A percentile compares a stretch with the other conserved stretches of the same genome.
Conservation (phyloP, 1,140 invertebrate genomes). For the Melanaphis sacchari region DNA sequence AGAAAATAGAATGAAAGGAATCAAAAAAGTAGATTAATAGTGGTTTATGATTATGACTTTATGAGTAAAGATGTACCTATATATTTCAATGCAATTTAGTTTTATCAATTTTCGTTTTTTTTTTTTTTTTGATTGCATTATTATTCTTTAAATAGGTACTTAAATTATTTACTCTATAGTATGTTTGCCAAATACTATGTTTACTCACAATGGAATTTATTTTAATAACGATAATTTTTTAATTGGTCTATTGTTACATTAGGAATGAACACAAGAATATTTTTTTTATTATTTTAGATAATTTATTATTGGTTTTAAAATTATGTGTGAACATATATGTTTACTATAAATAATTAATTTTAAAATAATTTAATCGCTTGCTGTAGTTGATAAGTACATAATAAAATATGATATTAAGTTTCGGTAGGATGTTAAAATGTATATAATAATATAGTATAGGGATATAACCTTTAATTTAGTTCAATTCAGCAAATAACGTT, state of each 20-base stretch:
- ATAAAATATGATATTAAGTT: neutral
- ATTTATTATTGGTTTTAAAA: neutral
- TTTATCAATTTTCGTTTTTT: neutral
- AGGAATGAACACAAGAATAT: neutral
- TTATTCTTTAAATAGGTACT: neutral
- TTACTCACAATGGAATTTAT: neutral
- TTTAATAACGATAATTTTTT: neutral
- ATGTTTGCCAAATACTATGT: neutral
- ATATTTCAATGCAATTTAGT: neutral
- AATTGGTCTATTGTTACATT: neutral
- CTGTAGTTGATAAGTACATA: neutral
- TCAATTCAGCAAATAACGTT: constrained; percentile 12
- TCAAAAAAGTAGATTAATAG: neutral
- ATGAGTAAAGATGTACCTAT: neutral
- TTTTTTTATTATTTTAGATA: too few relatives aligned
- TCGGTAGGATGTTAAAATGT: neutral
- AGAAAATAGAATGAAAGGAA: neutral
- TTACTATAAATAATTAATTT: neutral
- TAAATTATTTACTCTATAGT: neutral
- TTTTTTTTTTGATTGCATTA: neutral
- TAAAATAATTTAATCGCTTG: neutral
- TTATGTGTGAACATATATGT: neutral
- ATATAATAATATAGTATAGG: neutral
- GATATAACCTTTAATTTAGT: constrained; percentile 18
- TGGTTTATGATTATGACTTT: neutral